These are phyloP conservation scores for Ophioninae sp. DNA, from an alignment of 2,888 invertebrate species.

Conservation along the genomic window DNA sequence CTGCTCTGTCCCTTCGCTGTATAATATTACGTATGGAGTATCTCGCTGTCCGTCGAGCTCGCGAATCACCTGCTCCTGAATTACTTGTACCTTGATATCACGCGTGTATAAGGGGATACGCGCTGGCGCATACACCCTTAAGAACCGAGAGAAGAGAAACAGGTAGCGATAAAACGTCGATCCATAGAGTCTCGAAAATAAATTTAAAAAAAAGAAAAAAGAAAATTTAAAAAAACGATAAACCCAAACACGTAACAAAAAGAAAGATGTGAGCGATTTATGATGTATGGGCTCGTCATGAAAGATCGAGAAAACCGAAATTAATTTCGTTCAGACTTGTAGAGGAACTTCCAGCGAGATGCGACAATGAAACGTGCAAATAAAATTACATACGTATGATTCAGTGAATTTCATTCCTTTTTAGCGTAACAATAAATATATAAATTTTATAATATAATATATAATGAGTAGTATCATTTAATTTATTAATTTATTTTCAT, in stretches of 20 bases:
- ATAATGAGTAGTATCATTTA: too few relatives aligned
- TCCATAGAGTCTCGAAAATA: not conserved
- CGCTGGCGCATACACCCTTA: not conserved
- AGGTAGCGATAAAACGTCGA: constrained; percentile 48
- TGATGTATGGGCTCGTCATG: constrained; percentile 31
- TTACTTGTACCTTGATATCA: constrained; percentile 30
- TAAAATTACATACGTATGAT: too few relatives aligned
- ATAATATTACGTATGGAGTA: constrained; percentile 31
- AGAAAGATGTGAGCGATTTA: not conserved
- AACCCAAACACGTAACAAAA: not conserved
- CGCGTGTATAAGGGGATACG: not conserved
- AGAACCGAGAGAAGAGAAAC: constrained; percentile 14
- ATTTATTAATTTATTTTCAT: too few relatives aligned
- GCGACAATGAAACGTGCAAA: too few relatives aligned
- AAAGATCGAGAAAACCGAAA: constrained; percentile 17
- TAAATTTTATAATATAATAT: too few relatives aligned
- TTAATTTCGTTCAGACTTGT: not conserved
- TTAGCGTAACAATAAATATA: too few relatives aligned
- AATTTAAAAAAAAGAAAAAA: too few relatives aligned
- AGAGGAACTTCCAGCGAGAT: too few relatives aligned
- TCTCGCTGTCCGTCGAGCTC: constrained; percentile 43
- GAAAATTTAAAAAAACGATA: not conserved
- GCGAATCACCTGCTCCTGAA: constrained; percentile 74
- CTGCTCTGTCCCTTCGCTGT: constrained; percentile 35
- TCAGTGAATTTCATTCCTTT: too few relatives aligned